phyloP scores from a whole-genome alignment of 1,140 invertebrate species.

The Helicoverpa zea region DNA sequence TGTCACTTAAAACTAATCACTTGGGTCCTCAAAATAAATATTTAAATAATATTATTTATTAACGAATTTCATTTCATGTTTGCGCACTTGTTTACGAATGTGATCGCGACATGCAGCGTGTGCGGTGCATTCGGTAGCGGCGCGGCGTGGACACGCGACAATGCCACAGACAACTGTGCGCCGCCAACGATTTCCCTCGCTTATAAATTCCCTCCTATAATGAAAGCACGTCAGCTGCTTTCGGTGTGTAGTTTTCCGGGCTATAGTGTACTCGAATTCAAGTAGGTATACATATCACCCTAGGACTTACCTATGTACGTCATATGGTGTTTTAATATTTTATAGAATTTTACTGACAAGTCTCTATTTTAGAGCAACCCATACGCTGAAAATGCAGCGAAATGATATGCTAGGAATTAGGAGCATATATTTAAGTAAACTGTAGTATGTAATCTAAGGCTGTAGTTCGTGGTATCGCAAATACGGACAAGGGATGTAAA shows the following conservation, averaged over 20 bases:
- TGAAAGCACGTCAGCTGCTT: conserved; percentile 72
- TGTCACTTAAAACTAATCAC: conserved; percentile 33
- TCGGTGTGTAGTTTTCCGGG: conserved; percentile 66
- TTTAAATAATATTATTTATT: background rate
- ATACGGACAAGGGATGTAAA: background rate
- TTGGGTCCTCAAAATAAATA: background rate
- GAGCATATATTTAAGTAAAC: background rate
- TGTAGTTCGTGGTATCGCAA: background rate
- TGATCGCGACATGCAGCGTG: conserved; percentile 11
- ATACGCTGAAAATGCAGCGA: conserved; percentile 14
- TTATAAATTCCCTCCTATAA: conserved; percentile 70
- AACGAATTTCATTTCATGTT: conserved; percentile 13
- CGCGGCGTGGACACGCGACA: background rate
- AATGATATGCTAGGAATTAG: background rate
- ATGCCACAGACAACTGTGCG: conserved; percentile 64
- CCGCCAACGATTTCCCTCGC: conserved; percentile 63
- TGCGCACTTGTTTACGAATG: conserved; percentile 37
- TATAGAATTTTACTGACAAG: background rate
- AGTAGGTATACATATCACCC: conserved; percentile 3
- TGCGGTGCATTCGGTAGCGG: conserved; percentile 2
- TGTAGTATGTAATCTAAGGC: background rate
- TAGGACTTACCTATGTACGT: background rate
- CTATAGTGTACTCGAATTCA: conserved; percentile 36
- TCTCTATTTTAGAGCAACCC: background rate
- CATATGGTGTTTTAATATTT: conserved; percentile 10